These are phyloP conservation scores for Trichosurus vulpecula DNA, from an alignment of 2,797 vertebrate species.

Conservation along the genomic window DNA sequence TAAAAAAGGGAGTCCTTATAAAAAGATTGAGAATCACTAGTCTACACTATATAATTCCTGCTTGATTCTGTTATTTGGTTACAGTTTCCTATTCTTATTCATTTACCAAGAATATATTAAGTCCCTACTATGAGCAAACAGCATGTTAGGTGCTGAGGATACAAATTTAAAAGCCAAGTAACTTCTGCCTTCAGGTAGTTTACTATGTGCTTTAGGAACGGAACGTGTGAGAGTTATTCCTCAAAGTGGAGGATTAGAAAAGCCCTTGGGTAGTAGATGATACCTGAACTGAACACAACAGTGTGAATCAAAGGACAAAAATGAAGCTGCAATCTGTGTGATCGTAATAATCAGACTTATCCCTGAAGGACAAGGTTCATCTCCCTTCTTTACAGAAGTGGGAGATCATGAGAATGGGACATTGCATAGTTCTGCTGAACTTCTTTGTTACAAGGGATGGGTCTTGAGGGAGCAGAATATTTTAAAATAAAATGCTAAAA, in stretches of 20 bases:
- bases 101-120: neutral
- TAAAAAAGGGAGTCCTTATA: neutral
- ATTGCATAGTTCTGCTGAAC: neutral
- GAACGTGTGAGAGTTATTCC: neutral
- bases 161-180: neutral
- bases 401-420: neutral
- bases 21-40: neutral
- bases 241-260: neutral
- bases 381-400: neutral
- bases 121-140: neutral
- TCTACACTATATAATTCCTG: neutral
- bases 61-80: neutral
- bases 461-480: neutral
- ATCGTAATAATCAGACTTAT: neutral
- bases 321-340: neutral
- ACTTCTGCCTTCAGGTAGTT: neutral
- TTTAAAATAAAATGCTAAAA: neutral
- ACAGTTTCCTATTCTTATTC: neutral
- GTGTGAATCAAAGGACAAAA: neutral
- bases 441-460: neutral
- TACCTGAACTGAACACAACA: neutral
- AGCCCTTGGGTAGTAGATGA: neutral
- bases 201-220: neutral
- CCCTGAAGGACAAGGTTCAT: neutral
- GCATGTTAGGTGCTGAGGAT: neutral